phyloP scores from a whole-genome alignment of 2,888 invertebrate genomes.

The Drosophila ustulata region DNA sequence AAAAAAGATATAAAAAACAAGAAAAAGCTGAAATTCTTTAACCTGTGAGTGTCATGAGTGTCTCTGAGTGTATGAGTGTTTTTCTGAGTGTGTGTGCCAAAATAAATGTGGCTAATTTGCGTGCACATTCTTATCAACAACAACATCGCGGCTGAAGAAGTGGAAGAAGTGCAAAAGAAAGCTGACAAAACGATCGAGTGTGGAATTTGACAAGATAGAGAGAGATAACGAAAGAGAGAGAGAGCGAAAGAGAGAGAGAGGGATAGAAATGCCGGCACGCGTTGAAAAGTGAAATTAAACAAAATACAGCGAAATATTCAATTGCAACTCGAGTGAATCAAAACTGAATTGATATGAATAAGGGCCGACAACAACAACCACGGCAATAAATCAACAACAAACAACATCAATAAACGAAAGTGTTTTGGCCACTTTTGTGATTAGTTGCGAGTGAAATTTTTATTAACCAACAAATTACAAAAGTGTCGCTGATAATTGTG shows the following conservation, averaged over 20 bases:
- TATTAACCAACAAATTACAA: slow-evolving; percentile 47
- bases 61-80: background rate
- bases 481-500: slow-evolving; percentile 58
- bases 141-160: slow-evolving; percentile 2
- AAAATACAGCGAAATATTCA: background rate
- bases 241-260: slow-evolving; percentile 2
- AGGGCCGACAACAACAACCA: background rate
- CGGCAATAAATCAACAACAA: background rate
- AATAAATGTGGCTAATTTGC: slow-evolving; percentile 28
- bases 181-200: slow-evolving; percentile 23
- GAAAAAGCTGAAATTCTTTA: slow-evolving; percentile 25
- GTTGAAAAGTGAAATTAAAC: slow-evolving; percentile 47
- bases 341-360: background rate
- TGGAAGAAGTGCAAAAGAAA: slow-evolving; percentile 24
- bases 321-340: slow-evolving; percentile 6
- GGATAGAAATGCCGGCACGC: slow-evolving; percentile 31
- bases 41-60: slow-evolving; percentile 11
- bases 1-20: slow-evolving; percentile 9
- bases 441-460: slow-evolving; percentile 23
- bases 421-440: slow-evolving; percentile 7
- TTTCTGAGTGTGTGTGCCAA: background rate
- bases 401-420: slow-evolving; percentile 21
- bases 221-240: background rate
- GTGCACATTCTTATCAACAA: slow-evolving; percentile 47
- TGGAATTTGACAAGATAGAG: background rate